phyloP scores from a whole-genome alignment of 2,888 invertebrate species.

The Auanema freiburgensis region DNA sequence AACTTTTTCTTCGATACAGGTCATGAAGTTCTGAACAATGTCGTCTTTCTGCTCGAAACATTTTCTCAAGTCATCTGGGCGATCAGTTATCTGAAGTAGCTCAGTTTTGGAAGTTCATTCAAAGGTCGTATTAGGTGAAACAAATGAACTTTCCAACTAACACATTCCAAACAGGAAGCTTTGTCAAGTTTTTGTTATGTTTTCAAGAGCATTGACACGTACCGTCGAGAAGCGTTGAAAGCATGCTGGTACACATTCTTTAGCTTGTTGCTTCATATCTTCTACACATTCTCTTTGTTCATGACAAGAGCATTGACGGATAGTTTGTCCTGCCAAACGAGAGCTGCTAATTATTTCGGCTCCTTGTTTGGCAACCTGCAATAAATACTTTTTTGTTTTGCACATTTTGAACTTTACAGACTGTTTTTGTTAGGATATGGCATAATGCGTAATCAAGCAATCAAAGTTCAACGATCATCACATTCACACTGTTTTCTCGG shows the following conservation, averaged over 20 bases:
- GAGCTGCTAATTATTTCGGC: slow-evolving; percentile 32
- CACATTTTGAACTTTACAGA: background rate
- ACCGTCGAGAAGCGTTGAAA: slow-evolving; percentile 52
- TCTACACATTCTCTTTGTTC: slow-evolving; percentile 56
- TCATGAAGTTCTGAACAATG: slow-evolving; percentile 52
- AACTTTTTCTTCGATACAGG: slow-evolving; percentile 54
- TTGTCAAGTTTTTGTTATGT: slow-evolving; percentile 3
- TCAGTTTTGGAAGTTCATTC: background rate
- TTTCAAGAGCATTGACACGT: slow-evolving; percentile 4
- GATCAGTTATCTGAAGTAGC: slow-evolving; percentile 42
- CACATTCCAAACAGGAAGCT: background rate
- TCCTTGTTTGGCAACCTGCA: slow-evolving; percentile 34
- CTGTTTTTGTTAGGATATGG: background rate
- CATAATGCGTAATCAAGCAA: too few species aligned
- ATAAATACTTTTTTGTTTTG: background rate
- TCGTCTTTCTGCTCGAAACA: slow-evolving; percentile 56
- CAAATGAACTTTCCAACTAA: background rate
- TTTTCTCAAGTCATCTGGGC: slow-evolving; percentile 51
- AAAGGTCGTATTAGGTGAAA: background rate
- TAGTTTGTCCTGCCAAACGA: slow-evolving; percentile 29
- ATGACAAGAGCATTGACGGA: slow-evolving; percentile 57
- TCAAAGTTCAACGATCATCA: too few species aligned
- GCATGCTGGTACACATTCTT: slow-evolving; percentile 54
- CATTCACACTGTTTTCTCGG: too few species aligned
- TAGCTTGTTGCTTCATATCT: slow-evolving; percentile 58